Evolutionary conservation across 2,113 vertebrate genomes (phyloP), one percentile per base, ranked within the genome.

Genomic region (Gila orcuttii): DNA sequence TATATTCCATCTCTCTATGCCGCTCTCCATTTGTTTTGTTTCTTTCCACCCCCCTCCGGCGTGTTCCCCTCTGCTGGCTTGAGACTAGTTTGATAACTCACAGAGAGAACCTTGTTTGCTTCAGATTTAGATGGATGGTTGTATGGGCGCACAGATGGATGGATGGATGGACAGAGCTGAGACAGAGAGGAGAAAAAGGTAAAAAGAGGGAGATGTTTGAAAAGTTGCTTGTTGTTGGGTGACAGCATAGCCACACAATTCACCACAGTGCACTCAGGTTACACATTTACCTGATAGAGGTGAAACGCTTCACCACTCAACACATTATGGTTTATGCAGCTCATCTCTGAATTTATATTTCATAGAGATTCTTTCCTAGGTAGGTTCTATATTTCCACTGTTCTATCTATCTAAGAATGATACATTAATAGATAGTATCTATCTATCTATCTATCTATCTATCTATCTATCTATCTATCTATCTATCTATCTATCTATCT

Each of bases 51-150:
- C 76, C 69, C 86, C 52, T 17, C 36, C 79, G 50, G 59, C 78
- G 19, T 60, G 85, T 88, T 86, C 62, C 77, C 71, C 66, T 82
- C 81, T 36, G 82, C 76, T 86, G 60, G 82, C 25, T 82, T 80
- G 85, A 75, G 85, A 88, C 84, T 86, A 71, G 64, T 86, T 82
- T 84, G 80, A 84, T 86, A 88, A 83, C 71, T 55, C 52, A 69
- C 36, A 62, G 23, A 82, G 52, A 15, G 28, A 55, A 55, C 45
- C 73, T 69, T 79, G 79, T 86, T 84, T 86, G 79, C 83, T 74
- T 81, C 45, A 68, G 83, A 82, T 84, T 81, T 83, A 62, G 81
- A 86, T 88, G 47, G 84, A 78, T 83, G 64, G 71, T 66, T 62
- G 39, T 39, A 71, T 39, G 42, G 31, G 31, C 39, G 59, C 25